Percentiles rank a stretch among this genome's conserved stretches.
Conservation (phyloP, 64 coral and sea anemone genomes). For the Anthopleura sola region DNA sequence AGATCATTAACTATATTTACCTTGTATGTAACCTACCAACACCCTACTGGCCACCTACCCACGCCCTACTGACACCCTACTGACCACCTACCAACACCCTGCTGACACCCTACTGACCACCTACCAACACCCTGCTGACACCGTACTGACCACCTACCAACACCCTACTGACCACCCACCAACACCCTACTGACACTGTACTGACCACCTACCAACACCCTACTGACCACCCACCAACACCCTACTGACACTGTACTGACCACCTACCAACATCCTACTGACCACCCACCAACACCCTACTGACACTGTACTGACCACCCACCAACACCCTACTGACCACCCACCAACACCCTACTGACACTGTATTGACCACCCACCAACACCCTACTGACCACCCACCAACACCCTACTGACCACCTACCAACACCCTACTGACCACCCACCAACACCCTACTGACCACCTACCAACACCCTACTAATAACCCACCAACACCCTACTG, state of each 20-base stretch:
- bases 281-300: neutral
- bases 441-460: no score
- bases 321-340: neutral
- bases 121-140: neutral
- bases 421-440: no score
- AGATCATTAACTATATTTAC: neutral
- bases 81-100: neutral
- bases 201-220: no score
- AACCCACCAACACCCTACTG: no score
- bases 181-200: neutral
- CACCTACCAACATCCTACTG: neutral
- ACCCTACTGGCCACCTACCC: neutral
- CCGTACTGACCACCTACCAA: neutral
- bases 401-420: neutral
- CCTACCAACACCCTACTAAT: no score
- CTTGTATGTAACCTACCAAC: neutral
- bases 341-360: neutral
- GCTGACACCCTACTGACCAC: neutral
- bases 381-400: no score
- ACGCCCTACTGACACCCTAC: neutral
- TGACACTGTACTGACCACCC: neutral
- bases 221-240: neutral
- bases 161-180: neutral
- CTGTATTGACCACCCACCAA: no score
- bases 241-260: neutral